Percentiles rank a stretch among this genome's conserved stretches.
Conservation (phyloP, 1,140 invertebrate genomes). For the Trachymyrmex septentrionalis region DNA sequence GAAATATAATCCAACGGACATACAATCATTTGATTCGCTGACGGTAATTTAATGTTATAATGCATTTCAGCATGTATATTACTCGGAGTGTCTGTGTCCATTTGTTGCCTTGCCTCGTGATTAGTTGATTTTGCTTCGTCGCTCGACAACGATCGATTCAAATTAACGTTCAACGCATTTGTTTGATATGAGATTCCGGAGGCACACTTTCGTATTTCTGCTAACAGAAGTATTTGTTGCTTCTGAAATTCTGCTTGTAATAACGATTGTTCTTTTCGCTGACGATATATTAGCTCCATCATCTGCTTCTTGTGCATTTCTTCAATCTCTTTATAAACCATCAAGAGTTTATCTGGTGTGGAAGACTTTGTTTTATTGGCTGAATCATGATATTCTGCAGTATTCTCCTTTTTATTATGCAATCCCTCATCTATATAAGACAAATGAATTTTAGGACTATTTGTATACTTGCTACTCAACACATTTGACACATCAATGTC, state of each 20-base stretch:
- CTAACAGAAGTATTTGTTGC: slow-evolving; percentile 87
- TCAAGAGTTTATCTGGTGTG: slow-evolving; percentile 82
- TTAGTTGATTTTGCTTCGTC: background rate
- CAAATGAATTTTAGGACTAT: slow-evolving; percentile 43
- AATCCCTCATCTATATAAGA: slow-evolving; percentile 40
- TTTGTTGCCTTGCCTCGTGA: slow-evolving; percentile 16
- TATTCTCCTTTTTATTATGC: slow-evolving; percentile 78
- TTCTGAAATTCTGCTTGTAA: slow-evolving; percentile 88
- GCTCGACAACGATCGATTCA: background rate
- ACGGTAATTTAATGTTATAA: background rate
- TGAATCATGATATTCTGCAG: slow-evolving; percentile 35
- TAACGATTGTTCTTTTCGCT: slow-evolving; percentile 87
- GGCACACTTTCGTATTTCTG: slow-evolving; percentile 87
- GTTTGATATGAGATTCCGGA: slow-evolving; percentile 70
- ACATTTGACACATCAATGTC: slow-evolving; percentile 69
- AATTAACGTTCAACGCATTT: background rate
- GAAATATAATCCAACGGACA: slow-evolving; percentile 77
- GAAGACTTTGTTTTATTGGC: slow-evolving; percentile 68
- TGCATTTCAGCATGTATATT: background rate
- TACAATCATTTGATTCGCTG: slow-evolving; percentile 16
- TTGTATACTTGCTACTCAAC: slow-evolving; percentile 73
- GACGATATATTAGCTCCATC: slow-evolving; percentile 87
- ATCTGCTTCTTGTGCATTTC: slow-evolving; percentile 88
- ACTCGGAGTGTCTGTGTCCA: background rate
- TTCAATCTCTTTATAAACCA: slow-evolving; percentile 87